Percentiles rank a stretch among this genome's conserved stretches.
Evolutionary conservation across 1,140 invertebrate species (phyloP).

Genomic region (Rhyzopertha dominica): DNA sequence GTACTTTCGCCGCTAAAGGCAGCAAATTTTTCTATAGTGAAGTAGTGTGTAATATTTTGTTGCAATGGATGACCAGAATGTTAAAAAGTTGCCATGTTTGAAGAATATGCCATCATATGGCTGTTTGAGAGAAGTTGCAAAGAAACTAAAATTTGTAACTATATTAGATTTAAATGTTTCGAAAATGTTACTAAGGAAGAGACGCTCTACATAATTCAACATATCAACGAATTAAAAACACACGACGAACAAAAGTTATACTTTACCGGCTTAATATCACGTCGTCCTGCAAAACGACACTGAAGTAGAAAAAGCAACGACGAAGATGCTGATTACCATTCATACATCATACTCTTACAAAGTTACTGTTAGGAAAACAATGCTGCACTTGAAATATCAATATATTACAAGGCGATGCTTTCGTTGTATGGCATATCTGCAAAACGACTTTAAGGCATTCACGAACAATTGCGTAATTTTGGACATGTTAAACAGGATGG

Average conservation of each 20-base stretch:
- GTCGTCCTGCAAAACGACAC: neutral
- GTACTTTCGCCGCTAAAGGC: too few relatives aligned
- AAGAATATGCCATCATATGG: neutral
- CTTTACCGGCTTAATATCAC: neutral
- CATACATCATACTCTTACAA: neutral
- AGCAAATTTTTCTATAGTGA: too few relatives aligned
- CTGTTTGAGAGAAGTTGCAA: neutral
- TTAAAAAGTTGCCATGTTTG: too few relatives aligned
- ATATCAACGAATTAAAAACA: constrained; percentile 4
- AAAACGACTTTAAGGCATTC: constrained; percentile 6
- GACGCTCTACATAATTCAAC: neutral
- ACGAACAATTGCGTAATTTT: neutral
- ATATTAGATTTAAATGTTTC: constrained; percentile 5
- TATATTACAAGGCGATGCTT: constrained; percentile 7
- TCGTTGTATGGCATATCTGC: constrained; percentile 3
- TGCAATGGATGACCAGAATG: too few relatives aligned
- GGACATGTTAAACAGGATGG: constrained; percentile 4
- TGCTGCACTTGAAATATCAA: constrained; percentile 2
- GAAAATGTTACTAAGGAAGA: neutral
- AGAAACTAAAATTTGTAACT: constrained; percentile 9
- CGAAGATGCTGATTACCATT: neutral
- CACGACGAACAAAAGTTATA: neutral
- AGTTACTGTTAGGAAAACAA: constrained; percentile 1
- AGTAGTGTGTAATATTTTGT: too few relatives aligned
- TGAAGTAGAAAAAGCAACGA: constrained; percentile 4